phyloP scores from a whole-genome alignment of 2,888 invertebrate species.

The Argyresthia goedartella region DNA sequence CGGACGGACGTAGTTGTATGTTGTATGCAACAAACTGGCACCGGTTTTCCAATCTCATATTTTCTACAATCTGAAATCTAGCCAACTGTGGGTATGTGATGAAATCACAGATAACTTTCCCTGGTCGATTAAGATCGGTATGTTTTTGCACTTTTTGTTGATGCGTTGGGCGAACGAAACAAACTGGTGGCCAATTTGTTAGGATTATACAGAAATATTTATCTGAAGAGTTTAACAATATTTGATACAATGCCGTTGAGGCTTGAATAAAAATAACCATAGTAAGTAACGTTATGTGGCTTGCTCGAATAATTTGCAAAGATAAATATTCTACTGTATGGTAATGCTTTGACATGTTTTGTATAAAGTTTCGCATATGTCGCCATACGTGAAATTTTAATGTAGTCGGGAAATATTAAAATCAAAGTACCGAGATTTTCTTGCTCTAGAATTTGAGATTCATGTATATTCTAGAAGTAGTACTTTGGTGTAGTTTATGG shows the following conservation, averaged over 20 bases:
- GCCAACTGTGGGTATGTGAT: too few relatives aligned
- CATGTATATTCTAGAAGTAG: background rate
- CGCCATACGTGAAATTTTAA: conserved; percentile 2
- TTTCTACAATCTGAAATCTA: too few relatives aligned
- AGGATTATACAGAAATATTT: too few relatives aligned
- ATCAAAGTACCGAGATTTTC: background rate
- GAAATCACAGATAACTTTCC: background rate
- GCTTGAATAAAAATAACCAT: background rate
- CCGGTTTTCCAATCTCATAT: background rate
- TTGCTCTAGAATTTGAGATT: background rate
- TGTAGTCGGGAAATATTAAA: background rate
- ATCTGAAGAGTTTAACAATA: too few relatives aligned
- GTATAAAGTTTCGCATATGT: conserved; percentile 3
- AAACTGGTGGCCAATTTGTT: too few relatives aligned
- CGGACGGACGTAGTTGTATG: background rate
- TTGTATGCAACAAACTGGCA: background rate
- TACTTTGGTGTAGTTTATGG: background rate
- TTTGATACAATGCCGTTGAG: background rate
- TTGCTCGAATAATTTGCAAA: conserved; percentile 4
- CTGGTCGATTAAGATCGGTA: background rate
- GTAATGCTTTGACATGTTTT: background rate
- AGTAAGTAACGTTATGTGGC: background rate
- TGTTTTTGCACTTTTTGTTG: too few relatives aligned
- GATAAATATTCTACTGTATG: conserved; percentile 2
- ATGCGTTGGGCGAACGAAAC: too few relatives aligned